phyloP scores from a whole-genome alignment of 92 coral and sea anemone species.

The Bergia puertoricense region DNA sequence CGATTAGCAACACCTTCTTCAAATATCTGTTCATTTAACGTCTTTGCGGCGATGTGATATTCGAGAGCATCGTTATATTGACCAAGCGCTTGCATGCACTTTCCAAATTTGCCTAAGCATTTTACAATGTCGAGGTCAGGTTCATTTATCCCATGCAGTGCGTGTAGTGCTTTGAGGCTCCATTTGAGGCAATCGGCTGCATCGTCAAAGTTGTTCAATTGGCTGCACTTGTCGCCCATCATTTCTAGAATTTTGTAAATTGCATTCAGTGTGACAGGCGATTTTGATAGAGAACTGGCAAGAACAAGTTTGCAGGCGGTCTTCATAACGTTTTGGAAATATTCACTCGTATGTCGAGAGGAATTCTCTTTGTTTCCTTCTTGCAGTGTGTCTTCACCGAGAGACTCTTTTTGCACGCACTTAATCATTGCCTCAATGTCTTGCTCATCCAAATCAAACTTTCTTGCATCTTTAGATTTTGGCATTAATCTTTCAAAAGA shows the following conservation, averaged over 20 bases:
- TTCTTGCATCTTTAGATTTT: constrained; percentile 29
- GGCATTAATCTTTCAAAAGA: constrained; percentile 27
- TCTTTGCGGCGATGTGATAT: neutral
- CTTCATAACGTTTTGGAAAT: neutral
- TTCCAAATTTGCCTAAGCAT: neutral
- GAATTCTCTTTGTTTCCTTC: neutral
- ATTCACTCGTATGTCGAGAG: neutral
- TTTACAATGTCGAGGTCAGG: neutral
- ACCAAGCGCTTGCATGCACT: neutral
- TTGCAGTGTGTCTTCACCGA: neutral
- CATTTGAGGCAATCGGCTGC: constrained; percentile 2
- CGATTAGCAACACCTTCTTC: neutral
- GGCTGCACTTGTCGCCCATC: neutral
- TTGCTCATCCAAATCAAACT: constrained; percentile 7
- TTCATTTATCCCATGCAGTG: neutral
- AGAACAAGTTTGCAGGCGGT: constrained; percentile 3
- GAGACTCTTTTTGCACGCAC: constrained; percentile 10
- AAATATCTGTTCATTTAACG: neutral
- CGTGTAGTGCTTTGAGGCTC: neutral
- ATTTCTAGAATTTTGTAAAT: neutral
- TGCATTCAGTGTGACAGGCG: neutral
- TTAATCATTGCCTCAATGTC: constrained; percentile 14
- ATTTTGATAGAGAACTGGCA: neutral
- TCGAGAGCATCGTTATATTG: neutral
- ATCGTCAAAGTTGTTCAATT: neutral